Conservation (phyloP, 2,797 vertebrate species). For the Cyprinella venusta region DNA sequence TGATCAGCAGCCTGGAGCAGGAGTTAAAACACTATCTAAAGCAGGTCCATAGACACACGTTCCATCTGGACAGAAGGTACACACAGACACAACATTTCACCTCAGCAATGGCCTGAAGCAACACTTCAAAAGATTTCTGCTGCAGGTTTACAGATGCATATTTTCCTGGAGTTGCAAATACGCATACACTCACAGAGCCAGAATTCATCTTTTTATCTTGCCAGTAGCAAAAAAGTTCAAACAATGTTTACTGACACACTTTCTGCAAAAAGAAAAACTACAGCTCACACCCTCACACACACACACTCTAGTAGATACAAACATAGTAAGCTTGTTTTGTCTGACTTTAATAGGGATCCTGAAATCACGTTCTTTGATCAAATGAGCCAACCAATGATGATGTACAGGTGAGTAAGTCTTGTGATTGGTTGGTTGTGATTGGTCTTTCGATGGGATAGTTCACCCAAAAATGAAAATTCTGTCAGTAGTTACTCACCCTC, state of each 20-base stretch:
- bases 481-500: no score
- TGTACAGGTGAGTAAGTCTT: constrained; percentile 78
- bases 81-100: constrained; percentile 13
- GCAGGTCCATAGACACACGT: constrained; percentile 79
- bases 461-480: no score
- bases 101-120: constrained; percentile 3
- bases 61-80: constrained; percentile 79
- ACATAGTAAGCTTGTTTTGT: constrained; percentile 1
- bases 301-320: background rate
- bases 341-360: constrained; percentile 74
- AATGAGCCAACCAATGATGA: constrained; percentile 80
- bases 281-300: background rate
- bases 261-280: constrained; percentile 2
- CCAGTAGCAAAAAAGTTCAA: constrained; percentile 4
- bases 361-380: constrained; percentile 84
- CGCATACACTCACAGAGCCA: background rate
- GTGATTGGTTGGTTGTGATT: background rate
- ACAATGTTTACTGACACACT: background rate
- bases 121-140: constrained; percentile 14
- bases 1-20: constrained; percentile 79
- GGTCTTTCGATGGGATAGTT: background rate
- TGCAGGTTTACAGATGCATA: constrained; percentile 14
- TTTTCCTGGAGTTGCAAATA: background rate
- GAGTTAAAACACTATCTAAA: constrained; percentile 78
- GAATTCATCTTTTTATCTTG: background rate